Base-by-base conservation (phyloP, 2,797 vertebrate species). In the Austrolebias charrua region DNA sequence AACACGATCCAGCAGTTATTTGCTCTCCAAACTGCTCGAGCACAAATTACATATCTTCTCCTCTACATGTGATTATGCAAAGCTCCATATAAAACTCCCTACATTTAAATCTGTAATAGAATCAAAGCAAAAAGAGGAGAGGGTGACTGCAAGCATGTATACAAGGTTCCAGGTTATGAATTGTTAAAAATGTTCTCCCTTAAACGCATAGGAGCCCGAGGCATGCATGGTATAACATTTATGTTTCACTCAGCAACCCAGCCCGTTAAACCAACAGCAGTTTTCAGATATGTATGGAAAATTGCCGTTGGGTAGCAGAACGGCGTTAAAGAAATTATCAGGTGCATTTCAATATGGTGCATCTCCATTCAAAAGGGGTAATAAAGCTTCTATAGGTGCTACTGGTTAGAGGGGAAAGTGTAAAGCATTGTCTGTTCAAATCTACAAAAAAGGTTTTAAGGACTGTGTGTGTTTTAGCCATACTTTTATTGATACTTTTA, bases 251-350 rank as follows among this genome's bases (percentile, higher is more conserved):
- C 82, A 67, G 52, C 8, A 13, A 79, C 77, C 72, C 50, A 73
- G 83, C 81, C 85, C 82, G 86, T 89, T 88, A 88, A 85, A 82
- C 79, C 82, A 83, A 83, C 29, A 62, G 81, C 76, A 48, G 69
- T 76, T 76, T 81, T 79, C 71, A 50, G 81, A 82, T 78, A 69
- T 76, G 70, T 75, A 73, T 60, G 53, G 80, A 75, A 75, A 71
- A 76, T 18, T 70, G 69, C 76, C 76, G 71, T 63, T 59, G 56
- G 50, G 64, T 61, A 70, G 46, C 59, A 56, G 61, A 75, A 69
- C 59, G 57, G 47, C 65, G 42, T 58, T 24, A 47, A 70, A 64
- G 58, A 61, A 74, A 81, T 82, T 44, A 82, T 79, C 76, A 72
- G 71, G 71, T 79, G 74, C 57, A 44, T 60, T 75, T 81, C 58